Evolutionary conservation across 2,888 invertebrate genomes (phyloP).

Genomic region (Leptinotarsa haldemani): DNA sequence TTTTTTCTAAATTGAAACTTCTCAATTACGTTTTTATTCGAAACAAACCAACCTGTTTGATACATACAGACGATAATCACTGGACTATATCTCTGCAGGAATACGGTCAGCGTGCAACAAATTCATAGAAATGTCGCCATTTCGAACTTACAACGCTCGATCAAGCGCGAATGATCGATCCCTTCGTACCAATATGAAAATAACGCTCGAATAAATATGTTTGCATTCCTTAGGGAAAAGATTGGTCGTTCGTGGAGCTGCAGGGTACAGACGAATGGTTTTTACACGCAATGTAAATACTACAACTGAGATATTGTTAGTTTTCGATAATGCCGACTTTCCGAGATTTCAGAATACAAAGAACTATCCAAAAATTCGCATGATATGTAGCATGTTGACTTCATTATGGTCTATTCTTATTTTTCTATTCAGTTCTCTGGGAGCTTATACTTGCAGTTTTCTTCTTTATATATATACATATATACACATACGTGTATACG

Average conservation of each 20-base stretch:
- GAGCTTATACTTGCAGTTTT: too few species aligned
- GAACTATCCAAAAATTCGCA: too few species aligned
- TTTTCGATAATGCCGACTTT: too few species aligned
- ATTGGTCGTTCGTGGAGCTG: background rate
- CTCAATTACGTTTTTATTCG: background rate
- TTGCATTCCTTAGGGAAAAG: background rate
- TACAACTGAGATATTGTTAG: background rate
- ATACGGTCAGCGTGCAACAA: background rate
- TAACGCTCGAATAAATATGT: background rate
- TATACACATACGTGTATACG: too few species aligned
- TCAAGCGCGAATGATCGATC: background rate
- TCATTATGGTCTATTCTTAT: too few species aligned
- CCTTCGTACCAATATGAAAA: background rate
- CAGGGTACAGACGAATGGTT: background rate
- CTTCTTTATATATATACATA: too few species aligned
- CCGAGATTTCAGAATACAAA: too few species aligned
- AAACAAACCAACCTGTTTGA: background rate
- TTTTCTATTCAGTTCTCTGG: too few species aligned
- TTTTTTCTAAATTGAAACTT: background rate
- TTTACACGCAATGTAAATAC: background rate
- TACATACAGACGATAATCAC: background rate
- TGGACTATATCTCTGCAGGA: background rate
- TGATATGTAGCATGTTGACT: too few species aligned
- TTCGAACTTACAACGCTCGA: background rate
- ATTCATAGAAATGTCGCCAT: background rate